Conservation (phyloP, 2,113 vertebrate genomes). For the Vireo altiloquus region DNA sequence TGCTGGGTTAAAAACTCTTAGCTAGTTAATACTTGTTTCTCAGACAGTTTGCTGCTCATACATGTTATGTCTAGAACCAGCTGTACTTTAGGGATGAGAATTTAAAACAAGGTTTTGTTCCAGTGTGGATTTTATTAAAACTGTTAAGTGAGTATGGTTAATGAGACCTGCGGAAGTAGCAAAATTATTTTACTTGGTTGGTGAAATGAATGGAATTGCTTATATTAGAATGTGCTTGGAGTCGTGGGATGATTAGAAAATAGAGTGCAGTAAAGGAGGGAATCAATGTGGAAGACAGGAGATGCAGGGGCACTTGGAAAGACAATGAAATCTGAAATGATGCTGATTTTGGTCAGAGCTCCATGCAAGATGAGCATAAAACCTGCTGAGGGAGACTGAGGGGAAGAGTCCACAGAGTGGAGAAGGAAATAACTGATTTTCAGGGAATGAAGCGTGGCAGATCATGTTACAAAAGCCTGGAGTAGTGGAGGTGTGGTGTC, state of each 20-base stretch:
- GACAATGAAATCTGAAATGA: background rate
- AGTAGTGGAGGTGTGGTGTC: background rate
- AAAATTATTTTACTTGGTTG: background rate
- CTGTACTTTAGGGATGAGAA: background rate
- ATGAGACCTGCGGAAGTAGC: background rate
- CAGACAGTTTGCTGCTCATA: background rate
- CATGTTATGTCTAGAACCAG: background rate
- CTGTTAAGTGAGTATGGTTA: background rate
- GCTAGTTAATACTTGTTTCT: background rate
- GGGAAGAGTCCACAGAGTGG: background rate
- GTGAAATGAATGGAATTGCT: background rate
- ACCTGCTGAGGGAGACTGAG: background rate
- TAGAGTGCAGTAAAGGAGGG: background rate
- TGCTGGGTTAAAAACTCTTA: background rate
- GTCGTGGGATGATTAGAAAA: background rate
- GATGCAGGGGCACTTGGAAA: background rate
- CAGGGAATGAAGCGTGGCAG: background rate
- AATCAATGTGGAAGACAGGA: background rate
- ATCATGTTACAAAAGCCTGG: background rate
- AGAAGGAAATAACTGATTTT: background rate
- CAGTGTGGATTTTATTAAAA: background rate
- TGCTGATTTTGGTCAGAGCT: background rate
- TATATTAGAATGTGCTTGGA: background rate
- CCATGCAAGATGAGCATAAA: background rate
- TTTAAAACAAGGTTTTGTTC: background rate